Conservation (phyloP, 1,140 invertebrate genomes). For the Cylas formicarius region DNA sequence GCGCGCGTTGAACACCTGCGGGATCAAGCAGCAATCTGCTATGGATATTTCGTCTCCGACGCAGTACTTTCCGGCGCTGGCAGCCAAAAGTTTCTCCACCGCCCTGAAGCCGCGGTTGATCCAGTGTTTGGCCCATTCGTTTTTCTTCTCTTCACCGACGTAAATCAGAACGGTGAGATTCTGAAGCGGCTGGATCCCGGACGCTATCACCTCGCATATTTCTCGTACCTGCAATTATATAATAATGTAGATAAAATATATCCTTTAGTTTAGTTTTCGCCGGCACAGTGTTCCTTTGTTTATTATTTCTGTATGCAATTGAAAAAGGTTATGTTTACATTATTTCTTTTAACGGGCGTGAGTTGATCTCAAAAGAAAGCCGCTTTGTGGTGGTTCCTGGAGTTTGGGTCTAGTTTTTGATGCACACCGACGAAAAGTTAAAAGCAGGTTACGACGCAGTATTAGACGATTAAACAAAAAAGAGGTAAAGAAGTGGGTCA, state of each 20-base stretch:
- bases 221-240: constrained; percentile 50
- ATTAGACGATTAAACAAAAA: too few species aligned
- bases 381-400: too few species aligned
- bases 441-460: too few species aligned
- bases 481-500: too few species aligned
- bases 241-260: constrained; percentile 5
- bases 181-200: constrained; percentile 92
- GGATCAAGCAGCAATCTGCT: constrained; percentile 91
- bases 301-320: too few species aligned
- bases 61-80: constrained; percentile 86
- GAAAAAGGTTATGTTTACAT: too few species aligned
- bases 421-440: too few species aligned
- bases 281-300: too few species aligned
- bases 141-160: constrained; percentile 77
- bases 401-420: too few species aligned
- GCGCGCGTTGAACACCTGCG: constrained; percentile 58
- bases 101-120: constrained; percentile 84
- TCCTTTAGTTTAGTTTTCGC: too few species aligned
- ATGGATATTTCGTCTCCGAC: constrained; percentile 89
- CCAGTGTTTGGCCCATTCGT: constrained; percentile 89
- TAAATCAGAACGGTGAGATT: constrained; percentile 83
- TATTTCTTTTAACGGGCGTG: too few species aligned
- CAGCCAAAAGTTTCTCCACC: constrained; percentile 71
- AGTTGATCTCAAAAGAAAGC: too few species aligned
- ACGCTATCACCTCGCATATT: constrained; percentile 76